Conservation (phyloP, 2,113 vertebrate species). For the Silurus glanis region DNA sequence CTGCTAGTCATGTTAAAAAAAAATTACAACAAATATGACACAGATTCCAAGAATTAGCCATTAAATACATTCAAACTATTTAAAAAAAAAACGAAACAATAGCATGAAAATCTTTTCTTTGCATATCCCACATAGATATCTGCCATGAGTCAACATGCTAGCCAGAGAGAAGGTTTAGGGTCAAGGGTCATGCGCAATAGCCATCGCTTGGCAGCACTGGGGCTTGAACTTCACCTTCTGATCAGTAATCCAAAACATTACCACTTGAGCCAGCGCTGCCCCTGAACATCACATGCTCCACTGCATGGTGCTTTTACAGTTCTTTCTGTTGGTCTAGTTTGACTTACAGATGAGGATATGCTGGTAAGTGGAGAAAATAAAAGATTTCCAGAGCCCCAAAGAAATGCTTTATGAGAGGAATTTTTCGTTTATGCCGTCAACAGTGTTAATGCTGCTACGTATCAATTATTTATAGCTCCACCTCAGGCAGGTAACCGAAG, state of each 20-base stretch:
- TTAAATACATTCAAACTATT: background rate
- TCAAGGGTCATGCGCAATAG: background rate
- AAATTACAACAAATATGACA: no score
- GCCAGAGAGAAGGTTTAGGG: background rate
- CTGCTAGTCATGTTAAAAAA: no score
- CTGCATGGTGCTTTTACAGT: background rate
- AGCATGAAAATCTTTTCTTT: background rate
- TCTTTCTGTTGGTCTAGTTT: background rate
- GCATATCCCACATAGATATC: background rate
- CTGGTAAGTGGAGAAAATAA: background rate
- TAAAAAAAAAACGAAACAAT: background rate
- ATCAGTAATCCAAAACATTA: background rate
- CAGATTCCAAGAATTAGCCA: background rate
- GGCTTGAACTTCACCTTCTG: background rate
- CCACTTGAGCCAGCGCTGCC: background rate
- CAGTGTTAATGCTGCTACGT: background rate
- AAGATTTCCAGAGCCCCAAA: background rate
- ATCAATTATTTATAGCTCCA: slow-evolving; percentile 6
- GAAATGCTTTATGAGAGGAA: background rate
- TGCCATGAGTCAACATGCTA: background rate
- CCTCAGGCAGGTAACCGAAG: slow-evolving; percentile 24
- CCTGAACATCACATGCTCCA: background rate
- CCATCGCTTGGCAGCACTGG: background rate
- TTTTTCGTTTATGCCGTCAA: background rate
- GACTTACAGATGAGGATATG: background rate